Conservation (phyloP, 2,797 vertebrate genomes). For the Brachymystax lenok region DNA sequence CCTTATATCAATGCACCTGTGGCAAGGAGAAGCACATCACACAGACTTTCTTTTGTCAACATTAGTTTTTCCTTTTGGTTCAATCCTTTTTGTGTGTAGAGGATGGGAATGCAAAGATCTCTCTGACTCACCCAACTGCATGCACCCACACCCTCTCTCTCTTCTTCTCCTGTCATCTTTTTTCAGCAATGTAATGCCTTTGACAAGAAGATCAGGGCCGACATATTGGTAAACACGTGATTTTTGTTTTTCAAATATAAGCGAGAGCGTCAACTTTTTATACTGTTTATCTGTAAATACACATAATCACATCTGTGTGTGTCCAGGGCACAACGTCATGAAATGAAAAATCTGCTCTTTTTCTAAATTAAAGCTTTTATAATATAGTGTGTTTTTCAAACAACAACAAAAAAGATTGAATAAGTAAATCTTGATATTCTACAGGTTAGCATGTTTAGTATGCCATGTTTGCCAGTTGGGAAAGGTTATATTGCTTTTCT, state of each 20-base stretch:
- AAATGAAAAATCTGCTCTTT: conserved; percentile 31
- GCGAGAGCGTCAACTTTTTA: conserved; percentile 9
- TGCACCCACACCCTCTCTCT: neutral
- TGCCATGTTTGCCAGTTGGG: conserved; percentile 37
- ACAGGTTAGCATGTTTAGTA: conserved; percentile 53
- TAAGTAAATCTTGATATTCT: conserved; percentile 23
- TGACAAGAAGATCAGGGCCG: too few relatives aligned
- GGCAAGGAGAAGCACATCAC: conserved; percentile 99
- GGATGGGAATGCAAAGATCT: conserved; percentile 68
- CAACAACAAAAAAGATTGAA: conserved; percentile 35
- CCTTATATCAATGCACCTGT: conserved; percentile 98
- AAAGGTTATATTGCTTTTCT: conserved; percentile 39
- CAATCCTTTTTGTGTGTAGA: conserved; percentile 60
- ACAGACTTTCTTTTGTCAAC: conserved; percentile 70
- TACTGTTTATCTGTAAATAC: conserved; percentile 13
- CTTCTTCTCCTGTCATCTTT: neutral
- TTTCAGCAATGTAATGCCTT: too few relatives aligned
- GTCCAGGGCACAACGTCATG: neutral
- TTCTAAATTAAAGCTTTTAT: conserved; percentile 47
- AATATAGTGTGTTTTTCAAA: conserved; percentile 58
- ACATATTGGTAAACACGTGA: too few relatives aligned
- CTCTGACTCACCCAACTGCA: conserved; percentile 19
- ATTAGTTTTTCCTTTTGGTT: conserved; percentile 70
- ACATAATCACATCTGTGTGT: conserved; percentile 5
- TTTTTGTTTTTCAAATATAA: neutral